phyloP scores from a whole-genome alignment of 2,797 vertebrate species.

The Sebastiscus tertius region DNA sequence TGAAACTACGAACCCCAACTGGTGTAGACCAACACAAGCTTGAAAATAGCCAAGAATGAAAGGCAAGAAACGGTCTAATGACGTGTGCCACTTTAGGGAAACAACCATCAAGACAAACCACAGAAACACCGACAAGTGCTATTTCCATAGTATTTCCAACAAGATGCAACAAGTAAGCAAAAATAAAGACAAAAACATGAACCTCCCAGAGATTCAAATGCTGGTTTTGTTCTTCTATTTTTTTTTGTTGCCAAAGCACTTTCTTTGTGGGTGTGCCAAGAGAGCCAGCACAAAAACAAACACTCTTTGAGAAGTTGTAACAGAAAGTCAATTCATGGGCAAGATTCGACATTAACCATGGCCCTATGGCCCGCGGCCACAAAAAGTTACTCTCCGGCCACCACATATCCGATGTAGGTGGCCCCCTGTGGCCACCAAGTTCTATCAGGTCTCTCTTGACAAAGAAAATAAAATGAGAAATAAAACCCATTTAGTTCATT shows the following conservation, averaged over 20 bases:
- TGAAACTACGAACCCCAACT: conserved; percentile 10
- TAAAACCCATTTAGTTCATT: too few relatives aligned
- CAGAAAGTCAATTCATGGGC: conserved; percentile 45
- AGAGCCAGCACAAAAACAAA: conserved; percentile 47
- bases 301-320: conserved; percentile 46
- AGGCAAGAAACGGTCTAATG: conserved; percentile 22
- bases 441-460: too few relatives aligned
- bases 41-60: conserved; percentile 8
- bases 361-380: too few relatives aligned
- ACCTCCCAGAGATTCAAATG: conserved; percentile 25
- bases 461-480: too few relatives aligned
- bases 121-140: conserved; percentile 21
- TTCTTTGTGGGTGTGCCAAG: conserved; percentile 37
- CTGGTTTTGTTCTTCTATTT: conserved; percentile 32
- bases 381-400: too few relatives aligned
- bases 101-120: conserved; percentile 24
- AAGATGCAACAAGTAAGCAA: conserved; percentile 11
- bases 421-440: too few relatives aligned
- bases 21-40: conserved; percentile 2
- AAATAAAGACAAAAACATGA: conserved; percentile 35
- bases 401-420: too few relatives aligned
- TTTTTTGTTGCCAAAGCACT: conserved; percentile 16
- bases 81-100: neutral
- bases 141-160: conserved; percentile 8
- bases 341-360: too few relatives aligned